phyloP scores from a whole-genome alignment of 2,113 vertebrate species.

The Illadopsis cleaveri region DNA sequence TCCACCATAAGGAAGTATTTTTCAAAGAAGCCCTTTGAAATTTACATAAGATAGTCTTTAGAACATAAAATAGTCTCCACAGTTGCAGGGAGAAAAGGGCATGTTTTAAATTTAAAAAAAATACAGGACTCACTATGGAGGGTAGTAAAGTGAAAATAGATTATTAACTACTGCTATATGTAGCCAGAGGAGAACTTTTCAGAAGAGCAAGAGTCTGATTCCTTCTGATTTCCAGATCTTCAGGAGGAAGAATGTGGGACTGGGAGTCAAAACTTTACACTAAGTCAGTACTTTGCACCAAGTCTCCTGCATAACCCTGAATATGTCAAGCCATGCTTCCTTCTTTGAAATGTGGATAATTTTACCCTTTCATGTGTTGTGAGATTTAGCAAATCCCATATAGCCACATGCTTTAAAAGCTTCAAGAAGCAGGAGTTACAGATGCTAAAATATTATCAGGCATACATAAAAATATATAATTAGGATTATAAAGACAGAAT shows the following conservation, averaged over 20 bases:
- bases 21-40: constrained; percentile 44
- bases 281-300: neutral
- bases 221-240: neutral
- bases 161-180: neutral
- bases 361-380: neutral
- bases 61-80: too few relatives aligned
- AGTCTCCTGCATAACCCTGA: neutral
- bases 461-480: neutral
- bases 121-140: neutral
- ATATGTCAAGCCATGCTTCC: neutral
- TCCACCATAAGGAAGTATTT: constrained; percentile 42
- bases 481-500: neutral
- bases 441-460: neutral
- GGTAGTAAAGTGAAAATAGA: neutral
- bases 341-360: neutral
- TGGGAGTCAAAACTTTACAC: neutral
- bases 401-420: neutral
- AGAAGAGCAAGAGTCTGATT: neutral
- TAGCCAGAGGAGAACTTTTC: neutral
- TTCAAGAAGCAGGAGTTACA: neutral
- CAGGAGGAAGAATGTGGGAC: neutral
- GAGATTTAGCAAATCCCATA: neutral
- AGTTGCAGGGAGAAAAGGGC: neutral
- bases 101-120: neutral
- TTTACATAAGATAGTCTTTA: constrained; percentile 15